These are phyloP conservation scores for Leucophenga maculata DNA, from an alignment of 2,888 invertebrate species.

Conservation along the genomic window DNA sequence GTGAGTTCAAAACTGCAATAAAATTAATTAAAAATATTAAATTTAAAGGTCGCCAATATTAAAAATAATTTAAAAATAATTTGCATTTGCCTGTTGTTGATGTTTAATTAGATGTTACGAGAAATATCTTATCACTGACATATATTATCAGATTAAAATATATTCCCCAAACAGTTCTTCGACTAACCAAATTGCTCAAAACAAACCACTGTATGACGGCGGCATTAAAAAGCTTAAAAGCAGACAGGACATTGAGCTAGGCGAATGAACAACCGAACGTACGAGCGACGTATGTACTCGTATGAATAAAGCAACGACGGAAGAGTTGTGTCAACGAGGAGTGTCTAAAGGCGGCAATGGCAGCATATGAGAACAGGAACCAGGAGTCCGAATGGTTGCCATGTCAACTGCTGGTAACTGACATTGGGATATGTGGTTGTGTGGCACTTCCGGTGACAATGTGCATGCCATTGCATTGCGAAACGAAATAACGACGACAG, in stretches of 20 bases:
- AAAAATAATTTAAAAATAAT: no score
- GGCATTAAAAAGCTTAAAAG: constrained; percentile 14
- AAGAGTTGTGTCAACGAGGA: neutral
- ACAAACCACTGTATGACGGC: no score
- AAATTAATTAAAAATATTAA: no score
- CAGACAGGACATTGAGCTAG: constrained; percentile 19
- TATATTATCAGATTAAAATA: no score
- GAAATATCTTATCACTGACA: no score
- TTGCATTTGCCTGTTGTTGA: no score
- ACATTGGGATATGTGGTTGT: constrained; percentile 40
- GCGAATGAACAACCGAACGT: constrained; percentile 20
- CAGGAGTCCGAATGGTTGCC: constrained; percentile 49
- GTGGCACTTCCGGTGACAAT: constrained; percentile 63
- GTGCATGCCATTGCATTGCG: constrained; percentile 45
- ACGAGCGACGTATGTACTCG: constrained; percentile 12
- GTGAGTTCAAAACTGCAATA: no score
- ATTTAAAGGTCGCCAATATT: no score
- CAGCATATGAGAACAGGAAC: constrained; percentile 43
- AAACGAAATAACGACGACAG: constrained; percentile 44
- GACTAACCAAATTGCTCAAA: no score
- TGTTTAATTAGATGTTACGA: no score
- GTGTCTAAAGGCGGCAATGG: constrained; percentile 27
- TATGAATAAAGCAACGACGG: neutral
- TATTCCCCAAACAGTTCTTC: no score
- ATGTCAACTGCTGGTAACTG: constrained; percentile 53